Conservation (phyloP, 2,113 vertebrate genomes). For the Muntiacus reevesi region DNA sequence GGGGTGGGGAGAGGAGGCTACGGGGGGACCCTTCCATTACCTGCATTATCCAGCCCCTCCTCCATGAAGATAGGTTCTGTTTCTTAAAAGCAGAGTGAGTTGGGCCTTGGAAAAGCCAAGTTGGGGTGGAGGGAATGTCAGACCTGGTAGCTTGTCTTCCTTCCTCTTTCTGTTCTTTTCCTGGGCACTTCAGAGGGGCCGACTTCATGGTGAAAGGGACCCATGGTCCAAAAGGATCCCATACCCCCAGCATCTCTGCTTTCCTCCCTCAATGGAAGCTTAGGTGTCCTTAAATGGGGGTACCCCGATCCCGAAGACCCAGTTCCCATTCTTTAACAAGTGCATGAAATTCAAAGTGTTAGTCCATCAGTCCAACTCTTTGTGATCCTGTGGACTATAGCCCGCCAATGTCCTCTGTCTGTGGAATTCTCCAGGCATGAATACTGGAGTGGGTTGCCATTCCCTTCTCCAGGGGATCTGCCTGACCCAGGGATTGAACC, state of each 20-base stretch:
- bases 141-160: not conserved
- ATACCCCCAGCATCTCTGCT: fast-evolving
- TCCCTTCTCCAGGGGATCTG: not conserved
- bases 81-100: not conserved
- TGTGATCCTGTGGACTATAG: not conserved
- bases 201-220: not conserved
- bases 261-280: not conserved
- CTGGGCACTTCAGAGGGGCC: not conserved
- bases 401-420: not conserved
- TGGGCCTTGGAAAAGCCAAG: not conserved
- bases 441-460: not conserved
- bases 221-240: not conserved
- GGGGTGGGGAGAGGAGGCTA: not conserved
- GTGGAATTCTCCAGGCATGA: not conserved
- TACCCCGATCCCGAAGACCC: not conserved
- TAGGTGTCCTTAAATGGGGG: not conserved
- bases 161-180: not conserved
- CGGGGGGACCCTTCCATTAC: not conserved
- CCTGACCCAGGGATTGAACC: not conserved
- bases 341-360: not conserved
- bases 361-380: not conserved
- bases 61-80: not conserved
- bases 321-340: not conserved
- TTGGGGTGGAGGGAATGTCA: not conserved
- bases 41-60: not conserved